Evolutionary conservation across 2,797 vertebrate species (phyloP).

Genomic region (Enteromius paludinosus): DNA sequence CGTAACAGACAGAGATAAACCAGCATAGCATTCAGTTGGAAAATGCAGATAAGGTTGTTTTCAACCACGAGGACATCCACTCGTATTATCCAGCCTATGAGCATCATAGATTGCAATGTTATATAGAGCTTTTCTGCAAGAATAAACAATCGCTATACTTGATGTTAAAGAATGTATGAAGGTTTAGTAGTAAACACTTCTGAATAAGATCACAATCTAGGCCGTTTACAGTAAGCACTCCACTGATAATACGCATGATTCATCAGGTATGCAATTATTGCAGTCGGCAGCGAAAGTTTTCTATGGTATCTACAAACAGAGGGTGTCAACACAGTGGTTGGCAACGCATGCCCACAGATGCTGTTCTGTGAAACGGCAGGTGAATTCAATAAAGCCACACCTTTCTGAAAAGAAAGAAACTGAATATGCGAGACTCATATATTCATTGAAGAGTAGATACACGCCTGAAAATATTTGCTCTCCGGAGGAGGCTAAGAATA

Average conservation of each 20-base stretch:
- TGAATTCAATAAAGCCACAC: conserved; percentile 35
- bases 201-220: conserved; percentile 36
- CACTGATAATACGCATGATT: conserved; percentile 40
- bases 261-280: neutral
- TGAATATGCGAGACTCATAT: conserved; percentile 26
- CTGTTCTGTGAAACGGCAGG: neutral
- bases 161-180: conserved; percentile 21
- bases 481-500: conserved; percentile 16
- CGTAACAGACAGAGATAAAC: conserved; percentile 38
- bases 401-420: conserved; percentile 17
- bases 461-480: conserved; percentile 28
- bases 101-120: conserved; percentile 51
- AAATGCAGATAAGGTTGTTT: conserved; percentile 70
- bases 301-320: conserved; percentile 64
- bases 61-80: conserved; percentile 52
- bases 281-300: conserved; percentile 39
- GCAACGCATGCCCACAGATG: conserved; percentile 49
- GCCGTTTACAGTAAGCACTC: conserved; percentile 38
- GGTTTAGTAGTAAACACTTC: conserved; percentile 36
- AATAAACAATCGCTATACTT: conserved; percentile 44
- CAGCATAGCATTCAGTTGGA: conserved; percentile 64
- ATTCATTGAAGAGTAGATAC: conserved; percentile 10
- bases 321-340: conserved; percentile 53
- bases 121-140: conserved; percentile 2
- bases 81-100: conserved; percentile 52